Base-by-base conservation (phyloP, 2,113 vertebrate species). In the Junco hyemalis region DNA sequence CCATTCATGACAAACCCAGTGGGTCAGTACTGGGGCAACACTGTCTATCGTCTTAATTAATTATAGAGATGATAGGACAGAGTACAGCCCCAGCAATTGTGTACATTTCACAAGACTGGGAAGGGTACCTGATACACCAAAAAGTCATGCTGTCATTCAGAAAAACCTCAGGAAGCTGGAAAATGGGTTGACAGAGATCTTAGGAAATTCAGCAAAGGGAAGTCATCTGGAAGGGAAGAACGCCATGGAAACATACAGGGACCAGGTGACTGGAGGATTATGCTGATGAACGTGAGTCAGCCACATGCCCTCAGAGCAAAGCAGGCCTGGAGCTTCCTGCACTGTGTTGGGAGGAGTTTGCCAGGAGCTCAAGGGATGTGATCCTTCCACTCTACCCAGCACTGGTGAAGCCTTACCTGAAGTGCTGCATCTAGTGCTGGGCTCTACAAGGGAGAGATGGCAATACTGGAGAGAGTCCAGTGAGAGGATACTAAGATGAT, bases 231-330 rank as follows among this genome's bases (percentile, higher is more conserved):
- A 65, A 73, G 6, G 9, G 19, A 79, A 50, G 50, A 92, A 60
- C 0, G 0, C 18, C 31, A 56, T 7, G 7, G 28, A 86, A 59
- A 35, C 1, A 1, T 45, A 21, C 9, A 66, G 17, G 20, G 22
- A 42, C 12, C n/a, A 68, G 35, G 8, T 28, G 24, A 21, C 21
- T 53, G 42, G 6, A 79, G 40, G 36, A 47, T 11, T 3, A 6
- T 0, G 0, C 28, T 60, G 31, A 40, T 36, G 64, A 64, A 36
- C 13, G 10, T 8, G n/a, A 57, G 26, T 15, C 50, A 65, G 17
- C 44, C 33, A 28, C 6, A 11, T 16, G 12, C 2, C 20, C 40
- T 70, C 22, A 36, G 11, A 64, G 21, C 17, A 85, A 73, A 92
- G n/a, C 28, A 81, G 50, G 26, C 3, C 9, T 5, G 22, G 4